Base-by-base conservation (phyloP, 2,888 invertebrate species). In the Erynnis tages region DNA sequence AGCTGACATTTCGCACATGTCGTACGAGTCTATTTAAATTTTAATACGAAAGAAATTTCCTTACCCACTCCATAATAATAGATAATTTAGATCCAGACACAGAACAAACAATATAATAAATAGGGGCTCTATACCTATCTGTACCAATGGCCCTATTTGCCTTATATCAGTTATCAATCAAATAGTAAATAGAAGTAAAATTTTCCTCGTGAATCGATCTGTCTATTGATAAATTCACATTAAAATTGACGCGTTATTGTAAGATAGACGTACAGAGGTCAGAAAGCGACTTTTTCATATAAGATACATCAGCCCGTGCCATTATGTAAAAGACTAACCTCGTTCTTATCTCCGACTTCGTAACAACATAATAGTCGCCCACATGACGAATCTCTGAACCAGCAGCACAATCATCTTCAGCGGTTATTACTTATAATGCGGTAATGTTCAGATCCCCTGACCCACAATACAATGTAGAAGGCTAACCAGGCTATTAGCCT, bases 401-500 rank as follows among this genome's bases (percentile, higher is more conserved):
- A 17, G 48, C 10, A 14, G 37, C 48, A 52, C 46, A 50, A 50
- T 35, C 41, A 43, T 43, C 34, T 25, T 17, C 21, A 21, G 19
- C 13, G 30, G 38, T 49, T 49, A 49, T 49, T 49, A 49, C 40
- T 41, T 41, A 38, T 17, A 32, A 43, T 37, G 43, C 6, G 45
- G 49, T 54, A 50, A 54, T 46, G 46, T 40, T 56, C 40, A 53
- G 27, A 54, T 56, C 62, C 57, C 58, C 53, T 56, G 60, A 66
- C 62, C 64, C 60, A 55, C 53, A 48, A 38, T 47, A 49, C 44
- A 43, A 21, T 17, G 41, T 34, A 56, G 73, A 78, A 77, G 76
- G 77, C 67, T 73, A 62, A 57, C 61, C 35, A 48, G 60, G 54
- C 60, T 60, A 75, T 77, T 74, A 76, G 64, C 63, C 60, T 71